Evolutionary conservation across 2,797 vertebrate genomes (phyloP).

Genomic region (Arrhamphus sclerolepis): DNA sequence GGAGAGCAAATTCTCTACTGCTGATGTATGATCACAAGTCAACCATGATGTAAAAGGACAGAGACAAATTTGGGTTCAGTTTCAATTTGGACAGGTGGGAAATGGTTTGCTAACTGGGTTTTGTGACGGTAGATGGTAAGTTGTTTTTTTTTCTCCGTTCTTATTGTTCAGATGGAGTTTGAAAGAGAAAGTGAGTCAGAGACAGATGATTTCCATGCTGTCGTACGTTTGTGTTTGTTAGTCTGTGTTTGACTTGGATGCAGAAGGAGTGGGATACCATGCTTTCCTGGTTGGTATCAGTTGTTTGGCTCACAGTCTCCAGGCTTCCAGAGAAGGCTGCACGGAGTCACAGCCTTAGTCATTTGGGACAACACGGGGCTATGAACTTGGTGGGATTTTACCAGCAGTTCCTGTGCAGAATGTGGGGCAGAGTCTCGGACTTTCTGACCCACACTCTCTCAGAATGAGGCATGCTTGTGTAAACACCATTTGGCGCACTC

Average conservation of each 20-base stretch:
- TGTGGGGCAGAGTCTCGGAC: slow-evolving; percentile 49
- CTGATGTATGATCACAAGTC: slow-evolving; percentile 65
- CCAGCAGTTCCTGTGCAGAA: slow-evolving; percentile 66
- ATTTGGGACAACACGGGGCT: slow-evolving; percentile 79
- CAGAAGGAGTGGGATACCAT: slow-evolving; percentile 45
- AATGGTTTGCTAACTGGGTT: neutral
- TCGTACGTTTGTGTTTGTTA: slow-evolving; percentile 35
- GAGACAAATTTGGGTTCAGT: slow-evolving; percentile 17
- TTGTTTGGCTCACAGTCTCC: slow-evolving; percentile 73
- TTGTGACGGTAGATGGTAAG: neutral
- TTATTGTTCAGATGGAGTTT: slow-evolving; percentile 14
- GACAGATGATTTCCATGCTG: slow-evolving; percentile 34
- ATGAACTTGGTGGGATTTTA: slow-evolving; percentile 69
- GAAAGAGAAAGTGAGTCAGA: slow-evolving; percentile 28
- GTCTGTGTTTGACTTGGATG: slow-evolving; percentile 57
- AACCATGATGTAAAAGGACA: slow-evolving; percentile 42
- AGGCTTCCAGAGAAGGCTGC: slow-evolving; percentile 69
- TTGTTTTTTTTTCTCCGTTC: neutral
- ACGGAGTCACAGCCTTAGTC: slow-evolving; percentile 45
- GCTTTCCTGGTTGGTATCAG: slow-evolving; percentile 72
- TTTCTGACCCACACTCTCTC: slow-evolving; percentile 46
- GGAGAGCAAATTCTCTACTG: slow-evolving; percentile 62
- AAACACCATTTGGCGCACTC: slow-evolving; percentile 54
- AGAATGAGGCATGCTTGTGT: slow-evolving; percentile 74
- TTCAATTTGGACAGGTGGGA: slow-evolving; percentile 12